phyloP scores from a whole-genome alignment of 1,140 invertebrate species.

The Diploscapter pachys region DNA sequence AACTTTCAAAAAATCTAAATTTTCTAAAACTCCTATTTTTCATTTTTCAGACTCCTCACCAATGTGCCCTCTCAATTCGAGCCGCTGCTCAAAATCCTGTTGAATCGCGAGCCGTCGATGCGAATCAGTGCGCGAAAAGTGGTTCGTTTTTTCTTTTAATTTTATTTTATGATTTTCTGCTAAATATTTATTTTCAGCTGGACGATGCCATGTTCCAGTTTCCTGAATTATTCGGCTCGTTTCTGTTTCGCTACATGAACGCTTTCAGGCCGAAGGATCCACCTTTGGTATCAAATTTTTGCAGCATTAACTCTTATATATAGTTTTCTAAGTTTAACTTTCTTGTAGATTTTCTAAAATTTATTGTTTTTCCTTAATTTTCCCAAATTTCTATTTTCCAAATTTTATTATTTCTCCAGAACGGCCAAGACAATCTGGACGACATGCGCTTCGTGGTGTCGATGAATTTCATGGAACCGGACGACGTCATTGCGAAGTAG shows the following conservation, averaged over 20 bases:
- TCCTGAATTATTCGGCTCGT: constrained; percentile 46
- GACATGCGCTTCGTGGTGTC: too few relatives aligned
- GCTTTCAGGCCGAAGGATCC: too few relatives aligned
- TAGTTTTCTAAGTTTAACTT: neutral
- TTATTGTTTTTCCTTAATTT: neutral
- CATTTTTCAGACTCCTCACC: constrained; percentile 26
- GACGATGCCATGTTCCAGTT: constrained; percentile 32
- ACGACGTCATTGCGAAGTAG: constrained; percentile 52
- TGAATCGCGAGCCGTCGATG: constrained; percentile 38
- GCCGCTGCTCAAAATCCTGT: constrained; percentile 34
- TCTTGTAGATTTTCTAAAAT: neutral
- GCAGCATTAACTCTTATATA: neutral
- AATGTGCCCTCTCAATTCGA: constrained; percentile 42
- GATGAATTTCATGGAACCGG: constrained; percentile 26
- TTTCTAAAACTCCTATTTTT: too few relatives aligned
- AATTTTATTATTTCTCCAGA: too few relatives aligned
- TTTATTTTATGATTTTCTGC: neutral
- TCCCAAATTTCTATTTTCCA: too few relatives aligned
- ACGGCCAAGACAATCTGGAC: too few relatives aligned
- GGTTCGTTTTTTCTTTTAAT: constrained; percentile 33
- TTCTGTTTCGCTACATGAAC: too few relatives aligned
- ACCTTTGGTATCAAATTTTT: too few relatives aligned
- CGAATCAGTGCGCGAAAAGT: constrained; percentile 43
- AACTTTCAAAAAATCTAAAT: too few relatives aligned
- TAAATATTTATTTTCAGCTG: constrained; percentile 11